phyloP scores from a whole-genome alignment of 2,113 vertebrate genomes.

The Eudyptes chrysolophus region DNA sequence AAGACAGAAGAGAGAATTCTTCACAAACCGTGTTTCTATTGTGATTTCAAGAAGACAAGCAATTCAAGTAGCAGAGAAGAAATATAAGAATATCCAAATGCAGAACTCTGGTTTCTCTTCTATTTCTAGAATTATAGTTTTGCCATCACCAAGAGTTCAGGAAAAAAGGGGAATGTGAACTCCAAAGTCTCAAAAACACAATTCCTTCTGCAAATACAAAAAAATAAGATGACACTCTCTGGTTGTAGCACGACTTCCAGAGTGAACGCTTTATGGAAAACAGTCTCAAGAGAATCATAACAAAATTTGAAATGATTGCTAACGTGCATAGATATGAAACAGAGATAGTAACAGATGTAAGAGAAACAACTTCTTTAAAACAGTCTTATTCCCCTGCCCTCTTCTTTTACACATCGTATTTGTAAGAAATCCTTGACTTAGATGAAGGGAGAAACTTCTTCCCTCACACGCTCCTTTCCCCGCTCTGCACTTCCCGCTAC shows the following conservation, averaged over 20 bases:
- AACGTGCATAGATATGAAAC: neutral
- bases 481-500: neutral
- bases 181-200: neutral
- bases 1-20: neutral
- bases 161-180: neutral
- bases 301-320: neutral
- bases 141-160: neutral
- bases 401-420: neutral
- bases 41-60: neutral
- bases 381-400: neutral
- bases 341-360: neutral
- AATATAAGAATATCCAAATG: neutral
- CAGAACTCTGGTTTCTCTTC: neutral
- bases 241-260: neutral
- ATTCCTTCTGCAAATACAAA: neutral
- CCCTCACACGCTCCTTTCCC: rapidly evolving
- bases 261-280: neutral
- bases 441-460: neutral
- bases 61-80: neutral
- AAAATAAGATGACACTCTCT: neutral
- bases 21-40: neutral
- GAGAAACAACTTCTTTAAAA: neutral
- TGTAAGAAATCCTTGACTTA: neutral
- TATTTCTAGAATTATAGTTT: neutral
- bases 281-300: neutral